Evolutionary conservation across 2,888 invertebrate species (phyloP), one percentile per base, ranked within the genome.

Genomic region (Apodemia zela): DNA sequence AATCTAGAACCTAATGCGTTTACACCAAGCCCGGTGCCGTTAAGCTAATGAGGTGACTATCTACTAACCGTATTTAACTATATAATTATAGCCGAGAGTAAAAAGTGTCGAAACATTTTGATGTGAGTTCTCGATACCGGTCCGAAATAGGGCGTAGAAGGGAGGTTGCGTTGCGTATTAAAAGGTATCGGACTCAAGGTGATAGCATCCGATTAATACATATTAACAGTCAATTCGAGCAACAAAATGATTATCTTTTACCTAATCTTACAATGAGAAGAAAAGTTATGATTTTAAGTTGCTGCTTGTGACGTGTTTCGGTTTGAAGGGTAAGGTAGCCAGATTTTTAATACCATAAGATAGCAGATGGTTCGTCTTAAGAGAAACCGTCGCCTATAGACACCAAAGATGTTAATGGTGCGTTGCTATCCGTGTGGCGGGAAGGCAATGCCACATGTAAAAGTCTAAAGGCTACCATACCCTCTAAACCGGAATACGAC

Each of bases 131-230:
- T 51, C 21, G 18, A 51, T 51, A 51, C 51, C 61, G 35, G 33
- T 61, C n/a, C 35, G 21, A 61, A 61, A 61, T 61, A 51, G 61
- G 61, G 51, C 61, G 21, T 54, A 61, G 61, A 61, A 61, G 61
- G 61, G 54, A 61, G 49, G 18, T 54, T 61, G 51, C 54, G 21
- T 61, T 42, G 42, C 42, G 42, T 42, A 42, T 42, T 51, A 54
- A 18, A 35, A 49, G 51, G 21, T 51, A 51, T 51, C 51, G 21
- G 54, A 33, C 61, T 33, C 54, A 61, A 51, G 54, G 51, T 38
- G n/a, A 61, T 54, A 51, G 13, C 54, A 54, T 61, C 61, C 35
- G 61, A 18, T 61, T 61, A 35, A 51, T 15, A 35, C 15, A 51
- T 21, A 61, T 61, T 51, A 21, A 51, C 21, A 51, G 13, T 51